Conservation (phyloP, 2,888 invertebrate species). For the Tanypteryx hageni region DNA sequence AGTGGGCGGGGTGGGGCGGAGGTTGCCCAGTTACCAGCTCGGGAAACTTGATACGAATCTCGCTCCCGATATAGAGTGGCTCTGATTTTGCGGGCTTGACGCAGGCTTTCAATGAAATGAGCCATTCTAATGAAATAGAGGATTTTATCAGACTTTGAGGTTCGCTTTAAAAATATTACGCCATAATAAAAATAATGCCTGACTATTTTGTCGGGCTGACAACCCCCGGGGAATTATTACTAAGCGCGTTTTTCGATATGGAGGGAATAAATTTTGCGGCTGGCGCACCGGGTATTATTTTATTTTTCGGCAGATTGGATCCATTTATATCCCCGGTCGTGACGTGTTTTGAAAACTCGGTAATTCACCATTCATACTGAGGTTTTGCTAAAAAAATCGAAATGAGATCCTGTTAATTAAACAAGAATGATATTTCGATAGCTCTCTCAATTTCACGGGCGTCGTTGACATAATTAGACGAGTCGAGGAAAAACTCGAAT, state of each 20-base stretch:
- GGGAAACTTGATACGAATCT: conserved; percentile 56
- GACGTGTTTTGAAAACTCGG: no score
- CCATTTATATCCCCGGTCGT: not conserved
- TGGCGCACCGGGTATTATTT: not conserved
- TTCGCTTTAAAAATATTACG: not conserved
- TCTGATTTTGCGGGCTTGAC: not conserved
- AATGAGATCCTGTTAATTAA: no score
- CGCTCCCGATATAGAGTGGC: conserved; percentile 53
- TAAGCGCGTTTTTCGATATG: not conserved
- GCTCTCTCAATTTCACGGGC: no score
- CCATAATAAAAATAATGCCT: not conserved
- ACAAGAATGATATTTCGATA: no score
- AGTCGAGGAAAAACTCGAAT: no score
- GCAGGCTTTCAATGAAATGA: conserved; percentile 42
- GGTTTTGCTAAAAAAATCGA: no score
- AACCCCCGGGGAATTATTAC: not conserved
- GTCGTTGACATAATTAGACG: no score
- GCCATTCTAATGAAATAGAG: conserved; percentile 2
- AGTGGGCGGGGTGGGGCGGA: not conserved
- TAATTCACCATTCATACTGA: no score
- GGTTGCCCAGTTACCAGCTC: not conserved
- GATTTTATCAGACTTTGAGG: not conserved
- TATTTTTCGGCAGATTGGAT: not conserved
- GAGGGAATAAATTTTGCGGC: not conserved
- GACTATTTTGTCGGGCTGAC: not conserved